phyloP scores from a whole-genome alignment of 2,888 invertebrate species.

The Maniola hyperantus region DNA sequence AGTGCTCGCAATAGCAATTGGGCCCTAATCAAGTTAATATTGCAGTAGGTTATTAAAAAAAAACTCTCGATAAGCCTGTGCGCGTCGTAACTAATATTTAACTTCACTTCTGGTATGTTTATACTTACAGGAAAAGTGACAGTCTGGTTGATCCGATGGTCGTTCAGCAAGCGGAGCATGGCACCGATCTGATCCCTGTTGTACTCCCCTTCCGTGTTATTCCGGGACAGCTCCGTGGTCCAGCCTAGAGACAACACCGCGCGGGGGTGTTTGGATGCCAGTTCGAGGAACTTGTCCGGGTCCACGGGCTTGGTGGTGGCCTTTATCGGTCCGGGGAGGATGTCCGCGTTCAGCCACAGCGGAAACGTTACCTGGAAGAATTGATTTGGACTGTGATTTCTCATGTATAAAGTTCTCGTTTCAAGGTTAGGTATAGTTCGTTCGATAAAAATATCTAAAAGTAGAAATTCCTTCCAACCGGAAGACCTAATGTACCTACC shows the following conservation, averaged over 20 bases:
- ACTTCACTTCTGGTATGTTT: too few relatives aligned
- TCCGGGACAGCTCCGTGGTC: conserved; percentile 87
- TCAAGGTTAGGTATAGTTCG: too few relatives aligned
- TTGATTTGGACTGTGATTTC: too few relatives aligned
- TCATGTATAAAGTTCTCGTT: too few relatives aligned
- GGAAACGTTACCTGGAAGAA: conserved; percentile 85
- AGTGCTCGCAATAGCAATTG: too few relatives aligned
- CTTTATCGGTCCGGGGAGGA: conserved; percentile 88
- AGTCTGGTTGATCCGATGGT: conserved; percentile 5
- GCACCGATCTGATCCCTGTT: conserved; percentile 1
- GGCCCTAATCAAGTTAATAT: too few relatives aligned
- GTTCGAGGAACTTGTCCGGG: conserved; percentile 83
- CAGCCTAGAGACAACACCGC: conserved; percentile 91
- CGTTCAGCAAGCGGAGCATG: background rate
- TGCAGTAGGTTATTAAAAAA: too few relatives aligned
- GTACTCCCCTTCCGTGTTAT: conserved; percentile 73
- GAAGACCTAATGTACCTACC: too few relatives aligned
- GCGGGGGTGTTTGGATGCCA: conserved; percentile 82
- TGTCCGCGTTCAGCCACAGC: conserved; percentile 94
- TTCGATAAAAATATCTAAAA: too few relatives aligned
- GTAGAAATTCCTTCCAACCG: too few relatives aligned
- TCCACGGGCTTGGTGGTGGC: conserved; percentile 83
- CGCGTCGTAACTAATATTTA: too few relatives aligned
- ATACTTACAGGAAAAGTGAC: conserved; percentile 7
- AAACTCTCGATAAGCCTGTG: too few relatives aligned